Conservation (phyloP, 2,888 invertebrate species). For the Thalpophila matura region DNA sequence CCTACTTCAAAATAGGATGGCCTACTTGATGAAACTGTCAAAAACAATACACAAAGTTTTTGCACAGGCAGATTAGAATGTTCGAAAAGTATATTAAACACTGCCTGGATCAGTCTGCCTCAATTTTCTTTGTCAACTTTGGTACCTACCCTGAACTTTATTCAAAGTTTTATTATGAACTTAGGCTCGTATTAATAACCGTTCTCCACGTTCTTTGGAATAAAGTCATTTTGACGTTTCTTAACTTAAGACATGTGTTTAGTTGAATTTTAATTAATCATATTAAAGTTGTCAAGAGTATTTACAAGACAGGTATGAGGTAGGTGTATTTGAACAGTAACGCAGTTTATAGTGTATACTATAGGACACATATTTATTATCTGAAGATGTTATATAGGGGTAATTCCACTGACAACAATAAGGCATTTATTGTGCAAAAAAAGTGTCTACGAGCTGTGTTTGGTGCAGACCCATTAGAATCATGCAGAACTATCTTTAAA, state of each 20-base stretch:
- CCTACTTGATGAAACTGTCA: slow-evolving; percentile 8
- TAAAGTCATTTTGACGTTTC: slow-evolving; percentile 33
- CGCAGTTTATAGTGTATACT: neutral
- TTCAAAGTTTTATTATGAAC: slow-evolving; percentile 31
- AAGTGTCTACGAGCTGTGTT: too few species aligned
- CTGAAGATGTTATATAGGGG: too few species aligned
- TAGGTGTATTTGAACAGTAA: slow-evolving; percentile 11
- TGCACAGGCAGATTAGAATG: slow-evolving; percentile 15
- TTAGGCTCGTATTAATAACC: slow-evolving; percentile 36
- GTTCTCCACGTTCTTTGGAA: neutral
- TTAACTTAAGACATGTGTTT: slow-evolving; percentile 34
- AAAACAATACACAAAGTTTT: slow-evolving; percentile 34
- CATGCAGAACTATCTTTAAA: too few species aligned
- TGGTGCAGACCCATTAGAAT: too few species aligned
- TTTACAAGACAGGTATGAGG: too few species aligned
- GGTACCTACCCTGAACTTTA: slow-evolving; percentile 19
- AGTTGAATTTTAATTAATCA: slow-evolving; percentile 23
- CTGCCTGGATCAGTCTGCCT: slow-evolving; percentile 15
- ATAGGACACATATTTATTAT: neutral
- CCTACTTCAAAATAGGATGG: neutral
- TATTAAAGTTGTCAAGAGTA: slow-evolving; percentile 22
- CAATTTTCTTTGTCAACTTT: slow-evolving; percentile 26
- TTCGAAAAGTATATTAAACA: slow-evolving; percentile 29
- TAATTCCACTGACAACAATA: too few species aligned
- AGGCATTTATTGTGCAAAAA: too few species aligned